A percentile compares a stretch with the other conserved stretches of the same genome.
phyloP scores from a whole-genome alignment of 53 echinoderm and acorn worm genomes.

The Holothuria scabra region DNA sequence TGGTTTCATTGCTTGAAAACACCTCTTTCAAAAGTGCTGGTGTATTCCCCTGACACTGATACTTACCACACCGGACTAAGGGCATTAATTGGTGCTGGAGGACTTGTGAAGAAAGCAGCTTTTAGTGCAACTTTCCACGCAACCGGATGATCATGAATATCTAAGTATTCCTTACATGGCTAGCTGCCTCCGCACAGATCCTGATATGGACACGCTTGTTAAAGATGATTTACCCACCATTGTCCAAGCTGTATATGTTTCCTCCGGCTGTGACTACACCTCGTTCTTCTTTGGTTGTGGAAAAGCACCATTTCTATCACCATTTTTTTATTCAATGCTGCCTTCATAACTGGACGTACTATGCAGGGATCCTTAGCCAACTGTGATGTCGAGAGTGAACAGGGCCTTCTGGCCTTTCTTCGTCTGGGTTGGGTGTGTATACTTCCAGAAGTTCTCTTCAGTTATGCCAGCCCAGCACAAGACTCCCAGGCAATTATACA shows the following conservation, averaged over 20 bases:
- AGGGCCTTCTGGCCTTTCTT: slow-evolving; percentile 5
- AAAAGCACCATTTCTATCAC: slow-evolving; percentile 26
- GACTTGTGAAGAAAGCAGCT: slow-evolving; percentile 7
- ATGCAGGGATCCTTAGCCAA: not conserved
- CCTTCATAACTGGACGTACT: slow-evolving; percentile 26
- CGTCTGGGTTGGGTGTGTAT: slow-evolving; percentile 13
- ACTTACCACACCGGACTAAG: slow-evolving; percentile 44
- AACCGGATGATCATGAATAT: not conserved
- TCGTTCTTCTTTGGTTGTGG: slow-evolving; percentile 43
- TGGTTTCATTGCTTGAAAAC: slow-evolving; percentile 34
- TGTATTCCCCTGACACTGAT: slow-evolving; percentile 45
- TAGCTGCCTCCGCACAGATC: slow-evolving; percentile 8
- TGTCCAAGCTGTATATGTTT: slow-evolving; percentile 23
- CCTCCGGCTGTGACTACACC: slow-evolving; percentile 35
- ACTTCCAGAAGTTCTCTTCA: slow-evolving; percentile 2
- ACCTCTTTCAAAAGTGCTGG: slow-evolving; percentile 8
- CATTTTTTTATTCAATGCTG: slow-evolving; percentile 28
- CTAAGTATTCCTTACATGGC: no score
- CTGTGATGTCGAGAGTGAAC: no score
- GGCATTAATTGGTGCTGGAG: not conserved
- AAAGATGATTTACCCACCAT: slow-evolving; percentile 25
- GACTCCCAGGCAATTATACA: slow-evolving; percentile 24
- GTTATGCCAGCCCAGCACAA: slow-evolving; percentile 15
- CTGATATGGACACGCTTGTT: slow-evolving; percentile 6
- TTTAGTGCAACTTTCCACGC: slow-evolving; percentile 16